Conservation (phyloP, 2,113 vertebrate genomes). For the Ictalurus furcatus region DNA sequence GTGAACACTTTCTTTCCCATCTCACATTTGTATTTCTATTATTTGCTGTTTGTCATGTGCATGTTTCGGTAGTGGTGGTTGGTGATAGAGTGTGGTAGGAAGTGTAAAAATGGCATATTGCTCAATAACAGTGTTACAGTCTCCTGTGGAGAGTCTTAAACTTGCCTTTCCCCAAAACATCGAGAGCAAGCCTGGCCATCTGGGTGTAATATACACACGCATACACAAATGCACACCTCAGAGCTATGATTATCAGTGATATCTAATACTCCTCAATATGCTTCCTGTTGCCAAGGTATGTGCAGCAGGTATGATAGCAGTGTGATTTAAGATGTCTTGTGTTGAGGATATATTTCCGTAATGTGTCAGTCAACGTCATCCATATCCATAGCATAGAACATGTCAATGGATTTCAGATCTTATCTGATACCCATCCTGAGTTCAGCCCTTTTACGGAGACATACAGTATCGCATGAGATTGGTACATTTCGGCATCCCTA, state of each 20-base stretch:
- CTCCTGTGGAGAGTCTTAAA: background rate
- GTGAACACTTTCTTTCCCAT: background rate
- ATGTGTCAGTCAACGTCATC: background rate
- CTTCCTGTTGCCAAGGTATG: background rate
- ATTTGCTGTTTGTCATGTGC: conserved; percentile 3
- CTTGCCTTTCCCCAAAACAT: background rate
- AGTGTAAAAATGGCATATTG: conserved; percentile 4
- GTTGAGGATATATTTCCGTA: background rate
- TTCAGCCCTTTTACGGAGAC: background rate
- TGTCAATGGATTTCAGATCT: background rate
- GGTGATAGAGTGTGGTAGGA: background rate
- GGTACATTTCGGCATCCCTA: background rate
- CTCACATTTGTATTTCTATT: background rate
- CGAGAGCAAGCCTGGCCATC: conserved; percentile 11
- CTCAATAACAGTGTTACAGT: conserved; percentile 14
- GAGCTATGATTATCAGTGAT: background rate
- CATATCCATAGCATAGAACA: background rate
- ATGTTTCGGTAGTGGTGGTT: background rate
- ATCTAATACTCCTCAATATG: background rate
- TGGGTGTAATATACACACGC: conserved; percentile 18
- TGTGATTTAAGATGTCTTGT: background rate
- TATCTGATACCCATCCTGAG: background rate
- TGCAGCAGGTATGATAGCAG: background rate
- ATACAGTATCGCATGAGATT: too few relatives aligned
- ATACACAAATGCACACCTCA: conserved; percentile 8